These are phyloP conservation scores for Microcebus ravelobensis DNA, from an alignment of 2,113 vertebrate genomes.

Conservation along the genomic window DNA sequence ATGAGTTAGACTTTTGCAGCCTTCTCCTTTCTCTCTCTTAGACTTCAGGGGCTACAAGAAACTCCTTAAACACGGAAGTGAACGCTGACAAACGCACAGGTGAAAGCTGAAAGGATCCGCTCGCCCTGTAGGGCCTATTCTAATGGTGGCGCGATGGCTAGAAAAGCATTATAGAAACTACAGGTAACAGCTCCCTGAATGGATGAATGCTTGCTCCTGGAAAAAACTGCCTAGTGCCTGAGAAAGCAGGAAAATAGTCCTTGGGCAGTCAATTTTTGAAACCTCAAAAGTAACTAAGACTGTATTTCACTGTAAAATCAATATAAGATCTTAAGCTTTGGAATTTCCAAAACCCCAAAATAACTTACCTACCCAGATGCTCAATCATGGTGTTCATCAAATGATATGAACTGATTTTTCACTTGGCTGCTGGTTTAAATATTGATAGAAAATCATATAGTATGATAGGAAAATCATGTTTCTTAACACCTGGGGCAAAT, in stretches of 20 bases:
- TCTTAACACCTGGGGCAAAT: not conserved
- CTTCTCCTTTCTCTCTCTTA: slow-evolving; percentile 71
- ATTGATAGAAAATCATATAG: not conserved
- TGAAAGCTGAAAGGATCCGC: slow-evolving; percentile 63
- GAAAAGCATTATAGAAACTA: slow-evolving; percentile 51
- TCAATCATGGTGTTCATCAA: not conserved
- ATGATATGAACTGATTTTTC: slow-evolving; percentile 13
- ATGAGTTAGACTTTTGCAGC: slow-evolving; percentile 76
- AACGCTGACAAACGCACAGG: slow-evolving; percentile 69
- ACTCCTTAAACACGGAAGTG: slow-evolving; percentile 54
- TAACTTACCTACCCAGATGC: not conserved
- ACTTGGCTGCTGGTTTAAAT: not conserved
- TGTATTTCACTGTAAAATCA: slow-evolving; percentile 30
- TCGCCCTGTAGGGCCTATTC: not conserved
- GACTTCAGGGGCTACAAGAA: slow-evolving; percentile 57
- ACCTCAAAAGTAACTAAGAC: not conserved
- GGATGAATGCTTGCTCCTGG: slow-evolving; percentile 54
- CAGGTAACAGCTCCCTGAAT: not conserved
- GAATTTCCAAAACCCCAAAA: not conserved
- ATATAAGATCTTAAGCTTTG: slow-evolving; percentile 4
- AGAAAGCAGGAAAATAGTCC: slow-evolving; percentile 7
- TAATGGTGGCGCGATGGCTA: slow-evolving; percentile 45
- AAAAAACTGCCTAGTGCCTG: slow-evolving; percentile 55
- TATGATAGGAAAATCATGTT: not conserved
- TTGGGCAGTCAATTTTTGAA: slow-evolving; percentile 41